Evolutionary conservation across 2,888 invertebrate genomes (phyloP).

Genomic region (Schizotus pectinicornis): DNA sequence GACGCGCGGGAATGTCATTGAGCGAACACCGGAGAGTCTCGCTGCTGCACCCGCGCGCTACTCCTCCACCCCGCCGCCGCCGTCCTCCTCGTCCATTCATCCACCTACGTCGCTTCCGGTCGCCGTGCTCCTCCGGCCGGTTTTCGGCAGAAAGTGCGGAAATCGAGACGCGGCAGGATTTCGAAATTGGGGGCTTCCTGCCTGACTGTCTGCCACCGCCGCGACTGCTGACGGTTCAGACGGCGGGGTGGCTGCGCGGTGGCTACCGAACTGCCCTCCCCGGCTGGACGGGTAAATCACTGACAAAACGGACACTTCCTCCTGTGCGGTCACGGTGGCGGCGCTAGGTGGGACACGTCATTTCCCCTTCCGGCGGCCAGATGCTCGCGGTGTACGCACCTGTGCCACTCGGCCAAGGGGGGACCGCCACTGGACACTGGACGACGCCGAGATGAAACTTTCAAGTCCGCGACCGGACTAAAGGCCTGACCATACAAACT

Average conservation of each 20-base stretch:
- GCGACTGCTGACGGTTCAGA: not conserved
- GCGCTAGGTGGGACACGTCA: constrained; percentile 41
- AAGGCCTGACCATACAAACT: too few relatives aligned
- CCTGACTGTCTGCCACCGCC: not conserved
- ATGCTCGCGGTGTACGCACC: constrained; percentile 26
- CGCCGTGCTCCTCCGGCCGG: not conserved
- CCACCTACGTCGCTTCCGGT: constrained; percentile 15
- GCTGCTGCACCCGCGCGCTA: not conserved
- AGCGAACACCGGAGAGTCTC: constrained; percentile 11
- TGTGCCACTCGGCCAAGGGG: constrained; percentile 12
- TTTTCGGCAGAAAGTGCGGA: constrained; percentile 1
- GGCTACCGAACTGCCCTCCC: constrained; percentile 5
- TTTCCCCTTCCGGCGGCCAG: constrained; percentile 30
- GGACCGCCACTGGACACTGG: not conserved
- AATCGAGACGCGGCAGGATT: too few relatives aligned
- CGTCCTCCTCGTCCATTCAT: constrained; percentile 15
- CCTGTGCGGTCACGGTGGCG: constrained; percentile 52
- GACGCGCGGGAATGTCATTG: constrained; percentile 37
- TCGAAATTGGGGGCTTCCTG: too few relatives aligned
- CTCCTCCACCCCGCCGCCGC: constrained; percentile 2
- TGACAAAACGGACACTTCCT: constrained; percentile 50
- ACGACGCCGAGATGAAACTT: constrained; percentile 1
- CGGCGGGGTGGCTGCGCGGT: not conserved
- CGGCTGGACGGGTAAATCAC: constrained; percentile 48
- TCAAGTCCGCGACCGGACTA: too few relatives aligned